Conservation (phyloP, 2,888 invertebrate genomes). For the Drosophila putrida region DNA sequence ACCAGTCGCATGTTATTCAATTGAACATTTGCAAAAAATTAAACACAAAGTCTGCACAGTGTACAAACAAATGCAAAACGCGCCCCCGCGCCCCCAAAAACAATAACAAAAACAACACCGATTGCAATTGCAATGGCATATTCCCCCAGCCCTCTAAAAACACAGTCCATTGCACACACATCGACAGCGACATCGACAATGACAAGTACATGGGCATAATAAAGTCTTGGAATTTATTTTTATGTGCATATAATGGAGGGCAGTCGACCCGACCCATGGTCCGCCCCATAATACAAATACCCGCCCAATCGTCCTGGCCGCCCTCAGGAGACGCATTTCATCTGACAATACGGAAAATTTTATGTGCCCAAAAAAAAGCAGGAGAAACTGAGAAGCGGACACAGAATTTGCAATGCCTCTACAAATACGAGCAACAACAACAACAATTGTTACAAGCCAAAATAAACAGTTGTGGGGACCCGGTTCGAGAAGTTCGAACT, state of each 20-base stretch:
- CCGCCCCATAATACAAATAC: constrained; percentile 12
- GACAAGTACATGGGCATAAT: constrained; percentile 81
- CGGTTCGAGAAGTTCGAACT: not conserved
- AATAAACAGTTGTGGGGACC: constrained; percentile 44
- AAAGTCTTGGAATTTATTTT: constrained; percentile 82
- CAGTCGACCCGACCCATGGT: constrained; percentile 28
- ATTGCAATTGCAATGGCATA: constrained; percentile 50
- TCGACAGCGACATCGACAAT: constrained; percentile 59
- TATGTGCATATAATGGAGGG: constrained; percentile 80
- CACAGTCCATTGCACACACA: constrained; percentile 79
- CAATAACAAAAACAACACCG: constrained; percentile 1
- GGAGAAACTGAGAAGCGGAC: constrained; percentile 25
- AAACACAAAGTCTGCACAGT: constrained; percentile 56
- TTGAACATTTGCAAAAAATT: constrained; percentile 75
- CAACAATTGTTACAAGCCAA: constrained; percentile 50
- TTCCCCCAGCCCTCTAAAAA: constrained; percentile 7
- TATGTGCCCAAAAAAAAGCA: constrained; percentile 56
- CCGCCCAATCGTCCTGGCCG: constrained; percentile 50
- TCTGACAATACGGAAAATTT: constrained; percentile 66
- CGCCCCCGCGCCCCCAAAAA: constrained; percentile 11
- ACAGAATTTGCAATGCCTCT: constrained; percentile 45
- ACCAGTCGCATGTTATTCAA: constrained; percentile 73
- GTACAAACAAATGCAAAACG: constrained; percentile 62
- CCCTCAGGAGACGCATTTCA: constrained; percentile 79
- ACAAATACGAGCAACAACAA: constrained; percentile 40